Base-by-base conservation (phyloP, 30 jellyfish, hydroid and myxozoan species). In the Sanderia malayensis region DNA sequence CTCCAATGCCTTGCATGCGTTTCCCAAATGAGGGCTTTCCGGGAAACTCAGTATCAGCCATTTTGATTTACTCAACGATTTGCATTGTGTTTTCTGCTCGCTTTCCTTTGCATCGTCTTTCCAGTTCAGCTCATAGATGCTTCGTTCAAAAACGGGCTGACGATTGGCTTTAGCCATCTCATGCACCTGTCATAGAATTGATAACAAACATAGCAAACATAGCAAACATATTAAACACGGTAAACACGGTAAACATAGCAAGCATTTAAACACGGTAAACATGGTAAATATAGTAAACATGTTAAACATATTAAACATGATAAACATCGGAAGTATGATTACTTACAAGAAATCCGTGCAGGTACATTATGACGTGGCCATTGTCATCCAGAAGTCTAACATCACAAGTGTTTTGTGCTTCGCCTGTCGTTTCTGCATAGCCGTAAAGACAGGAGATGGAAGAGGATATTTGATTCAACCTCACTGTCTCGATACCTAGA, bases 71-170 rank as follows among this genome's bases (percentile, higher is more conserved):
- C 22, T 62, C 74, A 20, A 8, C 23, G 41, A 57, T 59, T 0
- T 32, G 33, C 11, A 61, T 70, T 20, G 0, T 0, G 13, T 33
- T 27, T 23, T 41, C 33, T 21, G 25, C 30, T 34, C 25, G n/a
- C 27, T 31, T n/a, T 3, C 44, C 30, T 31, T 30, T 44, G 3
- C 70, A 2, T 58, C 44, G 13, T 63, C 71, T 9, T 32, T 41
- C 93, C 93, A 81, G 52, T 70, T 61, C 80, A 81, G 69, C 31
- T 81, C 82, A 58, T 81, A 81, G 4, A 61, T 44, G 59, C 93
- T 81, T 31, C 46, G 46, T 44, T 81, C 93, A 21, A 55, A 62
- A 1, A 41, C 25, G 2, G 92, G 93, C 34, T 26, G 9, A 24
- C 93, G 63, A 19, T 29, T 57, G 25, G 85, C 20, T 57, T 62